Percentiles rank a stretch among this genome's conserved stretches.
These are phyloP conservation scores for Oxyscelio sp. DNA, from an alignment of 2,888 invertebrate species.

Conservation along the genomic window DNA sequence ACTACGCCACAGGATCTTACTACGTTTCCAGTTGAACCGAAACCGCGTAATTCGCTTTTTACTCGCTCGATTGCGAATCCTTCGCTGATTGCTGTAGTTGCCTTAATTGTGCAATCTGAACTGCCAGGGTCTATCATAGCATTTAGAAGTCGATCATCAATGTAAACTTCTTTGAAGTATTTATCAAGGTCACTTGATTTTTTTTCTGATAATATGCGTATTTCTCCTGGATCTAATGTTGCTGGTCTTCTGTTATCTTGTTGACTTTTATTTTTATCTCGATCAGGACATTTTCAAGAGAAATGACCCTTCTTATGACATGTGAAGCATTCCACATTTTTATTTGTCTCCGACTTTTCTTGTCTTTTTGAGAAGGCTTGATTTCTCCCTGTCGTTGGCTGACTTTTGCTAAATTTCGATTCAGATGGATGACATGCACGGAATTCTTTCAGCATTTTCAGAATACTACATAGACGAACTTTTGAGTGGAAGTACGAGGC, in stretches of 20 bases:
- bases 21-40: slow-evolving; percentile 7
- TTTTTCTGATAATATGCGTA: no score
- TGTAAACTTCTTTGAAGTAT: no score
- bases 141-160: neutral
- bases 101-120: no score
- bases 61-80: neutral
- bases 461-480: neutral
- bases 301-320: slow-evolving; percentile 30
- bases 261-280: neutral
- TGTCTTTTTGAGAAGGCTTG: neutral
- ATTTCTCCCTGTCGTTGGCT: neutral
- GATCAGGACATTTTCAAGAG: slow-evolving; percentile 61
- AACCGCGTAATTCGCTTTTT: slow-evolving; percentile 34
- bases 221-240: neutral
- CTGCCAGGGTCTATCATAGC: slow-evolving; percentile 68
- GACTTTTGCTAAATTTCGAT: neutral
- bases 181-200: no score
- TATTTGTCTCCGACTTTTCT: neutral
- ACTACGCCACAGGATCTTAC: slow-evolving; percentile 43
- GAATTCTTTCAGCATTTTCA: neutral
- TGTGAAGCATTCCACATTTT: neutral
- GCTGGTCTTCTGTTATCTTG: neutral
- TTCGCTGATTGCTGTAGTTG: slow-evolving; percentile 37
- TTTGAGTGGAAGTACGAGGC: neutral
- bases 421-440: neutral